Conservation (phyloP, 2,888 invertebrate species). For the Calameuta filiformis region DNA sequence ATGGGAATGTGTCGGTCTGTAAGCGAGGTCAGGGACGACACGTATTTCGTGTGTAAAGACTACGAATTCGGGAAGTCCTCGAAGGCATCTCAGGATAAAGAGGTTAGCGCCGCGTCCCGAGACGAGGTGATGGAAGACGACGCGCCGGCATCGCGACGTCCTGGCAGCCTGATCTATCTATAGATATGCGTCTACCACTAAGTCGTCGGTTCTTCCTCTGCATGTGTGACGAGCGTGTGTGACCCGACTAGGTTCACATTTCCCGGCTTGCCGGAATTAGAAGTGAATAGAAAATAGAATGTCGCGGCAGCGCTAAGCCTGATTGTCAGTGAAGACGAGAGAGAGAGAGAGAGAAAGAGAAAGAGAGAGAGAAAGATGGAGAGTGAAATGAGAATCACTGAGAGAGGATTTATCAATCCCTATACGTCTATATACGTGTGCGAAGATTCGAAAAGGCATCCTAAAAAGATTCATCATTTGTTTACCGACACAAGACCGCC, state of each 20-base stretch:
- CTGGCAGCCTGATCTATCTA: constrained; percentile 30
- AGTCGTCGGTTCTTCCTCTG: neutral
- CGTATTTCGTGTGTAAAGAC: neutral
- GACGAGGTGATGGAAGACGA: neutral
- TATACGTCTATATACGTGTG: neutral
- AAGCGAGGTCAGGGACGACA: neutral
- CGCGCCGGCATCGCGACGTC: constrained; percentile 2
- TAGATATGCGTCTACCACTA: constrained; percentile 26
- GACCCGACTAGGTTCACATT: constrained; percentile 18
- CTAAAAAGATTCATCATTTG: neutral
- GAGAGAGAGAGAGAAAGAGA: constrained; percentile 11
- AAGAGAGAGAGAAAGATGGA: constrained; percentile 6
- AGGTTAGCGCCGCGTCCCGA: neutral
- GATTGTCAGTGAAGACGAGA: constrained; percentile 9
- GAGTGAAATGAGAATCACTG: constrained; percentile 12
- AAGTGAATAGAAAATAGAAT: constrained; percentile 54
- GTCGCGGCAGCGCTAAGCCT: constrained; percentile 10
- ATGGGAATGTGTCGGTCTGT: neutral
- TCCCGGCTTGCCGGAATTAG: constrained; percentile 47
- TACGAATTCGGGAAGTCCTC: neutral
- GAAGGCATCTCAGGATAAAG: neutral
- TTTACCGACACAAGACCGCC: neutral
- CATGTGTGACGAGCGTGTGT: neutral
- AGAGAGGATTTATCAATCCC: neutral
- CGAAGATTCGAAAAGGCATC: neutral